phyloP scores from a whole-genome alignment of 2,888 invertebrate species.

The Pollenia griseotomentosa region DNA sequence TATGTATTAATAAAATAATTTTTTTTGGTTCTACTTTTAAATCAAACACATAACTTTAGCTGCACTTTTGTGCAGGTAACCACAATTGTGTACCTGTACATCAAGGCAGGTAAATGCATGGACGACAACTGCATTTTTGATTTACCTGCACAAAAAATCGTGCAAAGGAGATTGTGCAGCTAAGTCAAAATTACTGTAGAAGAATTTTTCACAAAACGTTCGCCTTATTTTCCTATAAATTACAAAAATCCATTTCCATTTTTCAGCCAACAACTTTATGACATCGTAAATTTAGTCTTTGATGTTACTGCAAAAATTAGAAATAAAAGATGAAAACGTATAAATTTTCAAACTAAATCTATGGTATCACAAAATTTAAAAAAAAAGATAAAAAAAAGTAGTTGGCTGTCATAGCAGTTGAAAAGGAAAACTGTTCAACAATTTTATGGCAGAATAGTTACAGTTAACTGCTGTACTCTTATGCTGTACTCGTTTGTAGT shows the following conservation, averaged over 20 bases:
- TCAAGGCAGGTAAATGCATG: no score
- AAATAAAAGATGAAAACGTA: slow-evolving; percentile 7
- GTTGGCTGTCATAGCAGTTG: slow-evolving; percentile 4
- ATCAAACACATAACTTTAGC: no score
- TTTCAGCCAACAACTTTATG: neutral
- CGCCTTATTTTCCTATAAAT: no score
- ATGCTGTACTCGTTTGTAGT: neutral
- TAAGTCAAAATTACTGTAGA: no score
- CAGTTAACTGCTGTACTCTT: slow-evolving; percentile 29
- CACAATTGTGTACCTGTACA: no score
- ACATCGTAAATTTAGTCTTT: neutral
- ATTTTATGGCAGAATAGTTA: slow-evolving; percentile 52
- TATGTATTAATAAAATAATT: no score
- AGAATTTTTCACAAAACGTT: no score
- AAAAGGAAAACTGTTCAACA: neutral
- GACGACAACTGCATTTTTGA: no score
- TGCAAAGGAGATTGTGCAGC: no score
- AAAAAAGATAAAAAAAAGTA: slow-evolving; percentile 9
- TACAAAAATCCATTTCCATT: neutral
- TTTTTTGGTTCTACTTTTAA: no score
- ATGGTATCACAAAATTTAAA: slow-evolving; percentile 31
- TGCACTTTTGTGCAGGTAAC: no score
- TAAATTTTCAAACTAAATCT: slow-evolving; percentile 43
- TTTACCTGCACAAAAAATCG: no score
- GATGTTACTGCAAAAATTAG: neutral